A percentile compares a stretch with the other conserved stretches of the same genome.
Evolutionary conservation across 2,113 vertebrate genomes (phyloP).

Genomic region (Hippocampus barbouri): DNA sequence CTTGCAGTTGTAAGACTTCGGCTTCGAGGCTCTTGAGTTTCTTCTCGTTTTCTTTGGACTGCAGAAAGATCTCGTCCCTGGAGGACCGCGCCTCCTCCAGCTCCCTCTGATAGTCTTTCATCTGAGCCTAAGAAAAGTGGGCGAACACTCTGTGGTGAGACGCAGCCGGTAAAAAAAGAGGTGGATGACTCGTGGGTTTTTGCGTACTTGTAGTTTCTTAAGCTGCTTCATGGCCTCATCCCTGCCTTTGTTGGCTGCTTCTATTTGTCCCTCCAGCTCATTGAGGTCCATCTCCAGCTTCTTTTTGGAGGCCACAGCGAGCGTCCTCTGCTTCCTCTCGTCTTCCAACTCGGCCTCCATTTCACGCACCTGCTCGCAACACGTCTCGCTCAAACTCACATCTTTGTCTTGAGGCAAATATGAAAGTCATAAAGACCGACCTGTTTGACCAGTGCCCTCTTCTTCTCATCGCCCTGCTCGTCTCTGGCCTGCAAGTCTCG

Average conservation of each 20-base stretch:
- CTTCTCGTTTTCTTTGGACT: conserved; percentile 97
- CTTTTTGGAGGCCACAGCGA: conserved; percentile 90
- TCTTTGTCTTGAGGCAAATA: not conserved
- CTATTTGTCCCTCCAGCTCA: conserved; percentile 91
- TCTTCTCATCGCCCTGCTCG: conserved; percentile 96
- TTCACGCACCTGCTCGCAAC: conserved; percentile 81
- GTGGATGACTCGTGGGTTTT: not conserved
- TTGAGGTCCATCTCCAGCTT: conserved; percentile 97
- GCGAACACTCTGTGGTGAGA: not conserved
- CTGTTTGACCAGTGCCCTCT: conserved; percentile 90
- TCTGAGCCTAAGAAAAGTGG: conserved; percentile 80
- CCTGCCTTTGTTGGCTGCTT: conserved; percentile 89
- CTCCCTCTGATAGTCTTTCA: conserved; percentile 96
- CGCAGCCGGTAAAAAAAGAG: not conserved
- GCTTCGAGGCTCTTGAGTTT: conserved; percentile 92
- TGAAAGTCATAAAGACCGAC: conserved; percentile 51
- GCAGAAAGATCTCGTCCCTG: conserved; percentile 93
- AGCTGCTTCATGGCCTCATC: conserved; percentile 98
- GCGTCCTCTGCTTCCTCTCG: conserved; percentile 90
- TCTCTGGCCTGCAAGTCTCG: conserved; percentile 87
- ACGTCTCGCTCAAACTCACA: not conserved
- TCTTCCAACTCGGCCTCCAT: conserved; percentile 95
- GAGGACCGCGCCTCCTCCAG: conserved; percentile 92
- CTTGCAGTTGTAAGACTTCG: conserved; percentile 92
- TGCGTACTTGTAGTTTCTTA: conserved; percentile 85